Conservation (phyloP, 2,113 vertebrate species). For the Calidris pugnax region DNA sequence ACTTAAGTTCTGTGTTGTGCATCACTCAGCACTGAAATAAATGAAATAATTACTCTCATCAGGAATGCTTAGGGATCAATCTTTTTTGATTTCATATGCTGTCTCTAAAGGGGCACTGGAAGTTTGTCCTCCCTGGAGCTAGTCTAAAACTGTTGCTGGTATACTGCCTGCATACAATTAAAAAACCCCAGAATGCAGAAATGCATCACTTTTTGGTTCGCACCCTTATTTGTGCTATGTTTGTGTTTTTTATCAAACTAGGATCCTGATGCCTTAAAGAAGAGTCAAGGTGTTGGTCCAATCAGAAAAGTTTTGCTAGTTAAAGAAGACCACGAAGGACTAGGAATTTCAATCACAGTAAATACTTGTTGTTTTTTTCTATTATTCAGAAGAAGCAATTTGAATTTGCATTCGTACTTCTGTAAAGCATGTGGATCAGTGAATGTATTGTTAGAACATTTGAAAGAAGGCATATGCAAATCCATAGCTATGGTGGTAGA, state of each 20-base stretch:
- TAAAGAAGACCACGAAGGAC: slow-evolving; percentile 97
- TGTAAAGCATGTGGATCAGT: not conserved
- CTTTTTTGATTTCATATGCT: not conserved
- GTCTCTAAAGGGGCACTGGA: not conserved
- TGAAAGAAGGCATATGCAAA: not conserved
- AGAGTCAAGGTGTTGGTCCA: slow-evolving; percentile 96
- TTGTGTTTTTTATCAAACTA: slow-evolving; percentile 60
- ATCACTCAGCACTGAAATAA: not conserved
- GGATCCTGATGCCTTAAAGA: slow-evolving; percentile 94
- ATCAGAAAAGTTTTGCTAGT: slow-evolving; percentile 94
- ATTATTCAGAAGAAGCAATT: not conserved
- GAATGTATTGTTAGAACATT: not conserved
- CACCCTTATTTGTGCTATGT: not conserved
- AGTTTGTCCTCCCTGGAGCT: not conserved
- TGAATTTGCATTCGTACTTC: not conserved
- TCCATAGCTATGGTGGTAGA: not conserved
- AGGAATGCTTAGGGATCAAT: not conserved
- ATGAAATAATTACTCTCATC: not conserved
- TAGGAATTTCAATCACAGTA: slow-evolving; percentile 98
- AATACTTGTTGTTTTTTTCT: slow-evolving; percentile 50
- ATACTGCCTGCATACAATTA: not conserved
- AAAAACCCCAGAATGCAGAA: not conserved
- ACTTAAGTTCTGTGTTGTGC: not conserved
- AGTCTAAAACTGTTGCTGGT: not conserved
- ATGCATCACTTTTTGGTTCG: not conserved